Base-by-base conservation (phyloP, 2,797 vertebrate species). In the Moxostoma hubbsi region DNA sequence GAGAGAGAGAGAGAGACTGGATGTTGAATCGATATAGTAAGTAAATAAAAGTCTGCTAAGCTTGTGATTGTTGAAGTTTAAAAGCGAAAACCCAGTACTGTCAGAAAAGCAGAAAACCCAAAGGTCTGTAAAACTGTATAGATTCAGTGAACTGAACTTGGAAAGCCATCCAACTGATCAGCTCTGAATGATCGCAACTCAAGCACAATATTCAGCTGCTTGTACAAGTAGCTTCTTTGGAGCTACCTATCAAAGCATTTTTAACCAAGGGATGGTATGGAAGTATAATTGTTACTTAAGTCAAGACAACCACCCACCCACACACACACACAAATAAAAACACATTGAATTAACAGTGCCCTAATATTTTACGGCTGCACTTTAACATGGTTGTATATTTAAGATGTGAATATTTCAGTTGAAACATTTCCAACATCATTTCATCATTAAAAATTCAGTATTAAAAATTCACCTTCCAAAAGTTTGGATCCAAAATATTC, bases 31-130 rank as follows among this genome's bases (percentile, higher is more conserved):
- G 73, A 93, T 91, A 89, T 82, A 59, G 87, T 83, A 88, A 93
- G 92, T 91, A 93, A 93, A 93, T 92, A 92, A 93, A 91, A 92
- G 63, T 84, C 88, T 88, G 90, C 88, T 92, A 91, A 93, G 92
- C 89, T 89, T 88, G 87, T 89, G 89, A 91, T 89, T 88, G 88
- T 88, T 89, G 87, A 86, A 89, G 90, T 92, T 91, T 90, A 90
- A 91, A 89, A 89, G 88, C 86, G 90, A 85, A 88, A 92, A 91
- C 89, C 85, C 82, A 86, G 86, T 49, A 58, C 18, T 18, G 55
- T 89, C 88, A 84, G 89, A 71, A 71, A 6, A 51, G 18, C 18
- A 9, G 15, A 71, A 72, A 59, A 72, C 50, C 13, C 12, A 63
- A 36, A 72, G 18, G 66, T 63, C 65, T 55, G n/a, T n/a, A n/a